These are phyloP conservation scores for Piaya cayana DNA, from an alignment of 2,113 vertebrate genomes.

Conservation along the genomic window DNA sequence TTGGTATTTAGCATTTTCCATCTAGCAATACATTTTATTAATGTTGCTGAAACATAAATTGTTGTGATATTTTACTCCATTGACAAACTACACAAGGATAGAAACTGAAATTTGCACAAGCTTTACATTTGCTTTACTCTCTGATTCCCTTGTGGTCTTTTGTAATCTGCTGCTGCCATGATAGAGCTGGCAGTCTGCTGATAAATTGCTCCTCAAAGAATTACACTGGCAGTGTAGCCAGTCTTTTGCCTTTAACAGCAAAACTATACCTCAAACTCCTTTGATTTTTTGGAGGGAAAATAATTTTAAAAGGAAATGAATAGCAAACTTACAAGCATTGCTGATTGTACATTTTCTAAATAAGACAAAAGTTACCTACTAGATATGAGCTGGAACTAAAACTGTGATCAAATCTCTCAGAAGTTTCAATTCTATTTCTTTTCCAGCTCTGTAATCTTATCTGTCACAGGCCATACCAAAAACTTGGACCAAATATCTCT, in stretches of 20 bases:
- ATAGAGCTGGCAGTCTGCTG: constrained; percentile 33
- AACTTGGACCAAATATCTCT: not conserved
- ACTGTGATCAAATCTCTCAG: not conserved
- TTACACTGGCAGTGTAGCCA: not conserved
- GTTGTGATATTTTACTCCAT: constrained; percentile 23
- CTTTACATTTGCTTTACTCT: not conserved
- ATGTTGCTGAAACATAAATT: not conserved
- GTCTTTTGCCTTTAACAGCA: not conserved
- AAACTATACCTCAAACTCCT: not conserved
- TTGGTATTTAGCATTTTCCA: not conserved
- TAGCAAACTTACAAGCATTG: not conserved
- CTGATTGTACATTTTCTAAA: not conserved
- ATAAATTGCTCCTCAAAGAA: constrained; percentile 44
- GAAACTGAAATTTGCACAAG: constrained; percentile 24
- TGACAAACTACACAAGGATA: not conserved
- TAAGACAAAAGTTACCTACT: not conserved
- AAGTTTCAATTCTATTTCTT: not conserved
- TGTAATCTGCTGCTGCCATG: not conserved
- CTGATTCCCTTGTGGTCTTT: not conserved
- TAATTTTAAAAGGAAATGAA: not conserved
- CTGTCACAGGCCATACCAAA: not conserved
- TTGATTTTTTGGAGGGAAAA: not conserved
- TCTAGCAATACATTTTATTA: not conserved
- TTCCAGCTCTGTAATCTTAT: not conserved
- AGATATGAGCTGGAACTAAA: not conserved